phyloP scores from a whole-genome alignment of 2,113 vertebrate species.

The Eclectus roratus region DNA sequence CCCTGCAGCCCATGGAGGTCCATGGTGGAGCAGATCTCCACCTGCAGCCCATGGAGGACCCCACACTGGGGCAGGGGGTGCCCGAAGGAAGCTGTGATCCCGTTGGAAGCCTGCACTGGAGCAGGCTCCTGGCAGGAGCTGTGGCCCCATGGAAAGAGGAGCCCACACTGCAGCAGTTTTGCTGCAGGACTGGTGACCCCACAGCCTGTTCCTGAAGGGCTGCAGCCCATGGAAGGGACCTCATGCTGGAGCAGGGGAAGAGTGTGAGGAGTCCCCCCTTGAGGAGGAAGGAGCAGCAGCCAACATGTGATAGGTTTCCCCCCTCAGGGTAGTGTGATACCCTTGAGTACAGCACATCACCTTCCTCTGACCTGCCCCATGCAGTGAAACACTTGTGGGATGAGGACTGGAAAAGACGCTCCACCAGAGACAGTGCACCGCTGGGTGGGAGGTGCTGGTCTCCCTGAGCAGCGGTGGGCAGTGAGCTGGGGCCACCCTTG shows the following conservation, averaged over 20 bases:
- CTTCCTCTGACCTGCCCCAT: neutral
- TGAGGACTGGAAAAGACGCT: neutral
- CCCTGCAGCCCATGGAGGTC: neutral
- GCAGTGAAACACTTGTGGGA: fast-evolving
- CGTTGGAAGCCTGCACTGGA: neutral
- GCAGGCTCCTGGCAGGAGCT: neutral
- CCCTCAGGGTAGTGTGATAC: neutral
- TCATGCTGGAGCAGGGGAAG: neutral
- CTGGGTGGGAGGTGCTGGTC: neutral
- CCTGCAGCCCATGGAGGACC: neutral
- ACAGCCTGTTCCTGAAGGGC: neutral
- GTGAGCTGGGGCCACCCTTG: neutral
- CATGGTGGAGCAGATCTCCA: neutral
- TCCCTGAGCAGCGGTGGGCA: neutral
- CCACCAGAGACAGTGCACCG: neutral
- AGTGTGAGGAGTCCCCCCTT: neutral
- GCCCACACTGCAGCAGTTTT: neutral
- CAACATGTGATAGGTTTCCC: neutral
- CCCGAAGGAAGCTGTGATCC: neutral
- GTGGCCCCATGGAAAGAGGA: neutral
- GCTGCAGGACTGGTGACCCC: neutral
- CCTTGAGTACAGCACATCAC: neutral
- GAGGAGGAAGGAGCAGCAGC: neutral
- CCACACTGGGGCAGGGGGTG: neutral
- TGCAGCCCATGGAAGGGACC: neutral